These are phyloP conservation scores for Setipinna tenuifilis DNA, from an alignment of 2,797 vertebrate species.

Conservation along the genomic window DNA sequence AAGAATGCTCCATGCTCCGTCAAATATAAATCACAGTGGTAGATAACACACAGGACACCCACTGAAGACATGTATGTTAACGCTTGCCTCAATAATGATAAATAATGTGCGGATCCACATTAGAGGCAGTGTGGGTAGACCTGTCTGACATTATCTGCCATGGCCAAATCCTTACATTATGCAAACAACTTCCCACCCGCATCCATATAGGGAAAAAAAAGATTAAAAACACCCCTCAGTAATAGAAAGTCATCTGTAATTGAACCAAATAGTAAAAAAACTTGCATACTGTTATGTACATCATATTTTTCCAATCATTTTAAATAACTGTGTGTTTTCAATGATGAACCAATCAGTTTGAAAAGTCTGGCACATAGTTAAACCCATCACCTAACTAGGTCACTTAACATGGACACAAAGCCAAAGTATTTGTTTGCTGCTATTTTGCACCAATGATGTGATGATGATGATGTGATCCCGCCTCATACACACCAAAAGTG, in stretches of 20 bases:
- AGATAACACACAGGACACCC: background rate
- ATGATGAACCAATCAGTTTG: background rate
- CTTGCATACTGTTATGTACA: too few species aligned
- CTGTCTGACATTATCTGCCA: background rate
- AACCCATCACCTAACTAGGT: background rate
- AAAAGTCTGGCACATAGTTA: background rate
- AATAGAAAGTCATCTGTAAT: background rate
- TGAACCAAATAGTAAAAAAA: too few species aligned
- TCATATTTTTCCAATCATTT: too few species aligned
- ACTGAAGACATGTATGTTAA: background rate
- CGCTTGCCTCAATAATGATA: background rate
- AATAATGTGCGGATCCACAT: background rate
- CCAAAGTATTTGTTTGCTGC: background rate
- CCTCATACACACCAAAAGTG: background rate
- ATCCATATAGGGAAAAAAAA: background rate
- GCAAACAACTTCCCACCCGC: background rate
- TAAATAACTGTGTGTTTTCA: background rate
- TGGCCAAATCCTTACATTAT: background rate
- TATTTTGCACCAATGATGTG: background rate
- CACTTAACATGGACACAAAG: too few species aligned
- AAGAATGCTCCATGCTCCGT: background rate
- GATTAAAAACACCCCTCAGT: background rate
- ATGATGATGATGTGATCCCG: background rate
- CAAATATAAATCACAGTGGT: background rate
- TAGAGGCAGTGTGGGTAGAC: background rate